Conservation (phyloP, 2,888 invertebrate species). For the Rapana venosa region DNA sequence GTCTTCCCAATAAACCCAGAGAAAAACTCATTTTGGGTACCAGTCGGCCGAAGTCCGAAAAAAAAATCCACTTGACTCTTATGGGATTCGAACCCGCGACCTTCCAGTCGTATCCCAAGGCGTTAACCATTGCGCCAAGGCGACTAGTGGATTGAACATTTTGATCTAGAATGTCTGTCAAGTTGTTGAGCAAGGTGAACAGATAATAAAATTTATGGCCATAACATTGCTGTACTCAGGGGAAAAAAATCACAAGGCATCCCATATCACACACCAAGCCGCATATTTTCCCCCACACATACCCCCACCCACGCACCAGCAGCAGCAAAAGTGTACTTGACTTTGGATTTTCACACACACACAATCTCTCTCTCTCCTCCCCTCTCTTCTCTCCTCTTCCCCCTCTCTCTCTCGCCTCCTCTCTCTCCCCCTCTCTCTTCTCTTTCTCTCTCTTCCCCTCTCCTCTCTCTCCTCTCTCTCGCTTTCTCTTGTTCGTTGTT, state of each 20-base stretch:
- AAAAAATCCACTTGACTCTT: too few species aligned
- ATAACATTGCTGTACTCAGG: neutral
- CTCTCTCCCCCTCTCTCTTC: neutral
- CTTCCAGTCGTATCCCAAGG: too few species aligned
- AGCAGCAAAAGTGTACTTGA: neutral
- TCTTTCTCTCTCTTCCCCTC: neutral
- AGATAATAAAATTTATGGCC: neutral
- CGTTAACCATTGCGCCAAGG: too few species aligned
- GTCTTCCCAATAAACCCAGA: too few species aligned
- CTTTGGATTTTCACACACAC: neutral
- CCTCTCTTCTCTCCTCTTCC: neutral
- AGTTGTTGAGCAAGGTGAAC: too few species aligned
- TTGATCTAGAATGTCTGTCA: too few species aligned
- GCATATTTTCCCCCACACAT: neutral
- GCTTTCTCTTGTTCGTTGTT: too few species aligned
- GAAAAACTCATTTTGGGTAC: too few species aligned
- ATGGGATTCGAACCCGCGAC: too few species aligned
- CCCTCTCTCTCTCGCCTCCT: neutral
- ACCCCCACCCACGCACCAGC: neutral
- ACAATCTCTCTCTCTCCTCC: neutral
- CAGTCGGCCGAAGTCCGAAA: too few species aligned
- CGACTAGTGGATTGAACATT: too few species aligned
- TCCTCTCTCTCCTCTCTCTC: too few species aligned
- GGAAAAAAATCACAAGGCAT: neutral
- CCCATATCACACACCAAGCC: neutral